phyloP scores from a whole-genome alignment of 1,140 invertebrate species.

The Triops longicaudatus region DNA sequence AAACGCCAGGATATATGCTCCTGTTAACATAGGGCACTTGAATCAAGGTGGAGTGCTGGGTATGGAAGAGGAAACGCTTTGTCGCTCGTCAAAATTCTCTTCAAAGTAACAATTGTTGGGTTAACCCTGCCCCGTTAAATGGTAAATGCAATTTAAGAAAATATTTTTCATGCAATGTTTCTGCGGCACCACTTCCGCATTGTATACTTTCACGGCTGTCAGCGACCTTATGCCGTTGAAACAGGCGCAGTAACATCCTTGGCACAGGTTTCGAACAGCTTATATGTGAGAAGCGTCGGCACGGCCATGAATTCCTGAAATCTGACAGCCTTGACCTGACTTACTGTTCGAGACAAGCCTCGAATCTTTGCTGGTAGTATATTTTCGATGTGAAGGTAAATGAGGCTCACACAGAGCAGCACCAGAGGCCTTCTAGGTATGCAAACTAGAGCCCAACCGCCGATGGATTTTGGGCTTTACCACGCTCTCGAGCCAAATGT shows the following conservation, averaged over 20 bases:
- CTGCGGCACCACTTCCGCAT: background rate
- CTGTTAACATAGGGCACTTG: background rate
- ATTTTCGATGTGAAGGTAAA: background rate
- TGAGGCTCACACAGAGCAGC: no score
- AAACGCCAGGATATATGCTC: background rate
- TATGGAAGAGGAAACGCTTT: background rate
- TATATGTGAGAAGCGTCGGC: background rate
- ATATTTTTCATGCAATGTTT: background rate
- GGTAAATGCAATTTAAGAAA: background rate
- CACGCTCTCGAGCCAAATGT: background rate
- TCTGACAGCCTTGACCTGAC: conserved; percentile 3
- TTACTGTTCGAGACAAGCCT: background rate
- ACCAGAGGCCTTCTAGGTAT: background rate
- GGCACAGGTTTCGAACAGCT: background rate
- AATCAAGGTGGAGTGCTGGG: background rate
- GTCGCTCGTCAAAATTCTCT: background rate
- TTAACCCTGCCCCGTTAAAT: background rate
- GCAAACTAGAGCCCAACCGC: background rate
- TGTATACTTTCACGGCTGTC: background rate
- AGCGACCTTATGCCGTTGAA: background rate
- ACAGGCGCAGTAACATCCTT: background rate
- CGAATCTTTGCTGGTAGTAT: background rate
- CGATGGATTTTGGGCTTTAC: no score
- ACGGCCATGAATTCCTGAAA: background rate
- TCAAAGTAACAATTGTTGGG: background rate